Conservation (phyloP, 2,113 vertebrate species). For the Bungarus multicinctus region DNA sequence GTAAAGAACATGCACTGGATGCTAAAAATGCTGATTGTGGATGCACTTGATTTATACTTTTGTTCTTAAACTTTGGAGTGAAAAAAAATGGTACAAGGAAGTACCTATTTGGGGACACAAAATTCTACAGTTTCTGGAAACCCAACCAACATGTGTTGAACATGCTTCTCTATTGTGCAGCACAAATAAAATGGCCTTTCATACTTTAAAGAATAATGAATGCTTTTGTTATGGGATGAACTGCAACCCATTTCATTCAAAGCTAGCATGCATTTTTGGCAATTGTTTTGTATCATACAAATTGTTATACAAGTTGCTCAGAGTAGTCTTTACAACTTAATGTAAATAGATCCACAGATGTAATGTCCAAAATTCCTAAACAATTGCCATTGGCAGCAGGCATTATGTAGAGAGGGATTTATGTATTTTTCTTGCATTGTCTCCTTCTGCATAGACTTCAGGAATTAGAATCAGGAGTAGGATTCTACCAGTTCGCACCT, state of each 20-base stretch:
- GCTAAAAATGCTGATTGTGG: neutral
- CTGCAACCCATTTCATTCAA: neutral
- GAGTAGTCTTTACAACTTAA: neutral
- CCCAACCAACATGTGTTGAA: neutral
- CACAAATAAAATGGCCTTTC: neutral
- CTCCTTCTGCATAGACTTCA: neutral
- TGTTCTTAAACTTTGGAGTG: neutral
- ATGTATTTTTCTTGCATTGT: neutral
- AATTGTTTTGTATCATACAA: neutral
- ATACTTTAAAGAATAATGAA: neutral
- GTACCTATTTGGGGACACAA: neutral
- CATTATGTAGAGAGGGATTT: neutral
- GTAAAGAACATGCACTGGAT: neutral
- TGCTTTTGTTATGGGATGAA: neutral
- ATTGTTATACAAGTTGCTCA: neutral
- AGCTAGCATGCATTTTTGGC: neutral
- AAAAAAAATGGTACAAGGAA: neutral
- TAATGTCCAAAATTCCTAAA: neutral
- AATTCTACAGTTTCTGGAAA: neutral
- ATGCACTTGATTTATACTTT: neutral
- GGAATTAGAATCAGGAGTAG: too few relatives aligned
- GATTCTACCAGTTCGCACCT: too few relatives aligned
- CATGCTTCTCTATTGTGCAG: neutral
- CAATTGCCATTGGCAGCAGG: neutral
- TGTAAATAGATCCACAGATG: neutral